Conservation (phyloP, 2,888 invertebrate genomes). For the Ectemnius cavifrons region DNA sequence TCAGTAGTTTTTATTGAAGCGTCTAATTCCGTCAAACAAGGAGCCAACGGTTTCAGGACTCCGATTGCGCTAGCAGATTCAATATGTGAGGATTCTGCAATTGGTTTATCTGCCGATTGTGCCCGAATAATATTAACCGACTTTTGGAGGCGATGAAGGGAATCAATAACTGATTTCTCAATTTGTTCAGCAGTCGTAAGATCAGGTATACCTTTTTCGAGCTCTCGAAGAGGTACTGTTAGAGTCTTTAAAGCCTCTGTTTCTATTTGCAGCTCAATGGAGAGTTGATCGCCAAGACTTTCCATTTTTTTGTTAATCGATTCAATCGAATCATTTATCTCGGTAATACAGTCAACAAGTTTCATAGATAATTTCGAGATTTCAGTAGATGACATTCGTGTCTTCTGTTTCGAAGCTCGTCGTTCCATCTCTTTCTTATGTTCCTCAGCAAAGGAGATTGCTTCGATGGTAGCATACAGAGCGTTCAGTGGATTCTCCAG, state of each 20-base stretch:
- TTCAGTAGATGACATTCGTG: constrained; percentile 26
- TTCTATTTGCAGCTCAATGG: constrained; percentile 47
- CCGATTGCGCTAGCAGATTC: constrained; percentile 14
- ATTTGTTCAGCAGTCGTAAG: constrained; percentile 24
- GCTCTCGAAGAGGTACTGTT: constrained; percentile 40
- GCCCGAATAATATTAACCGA: constrained; percentile 66
- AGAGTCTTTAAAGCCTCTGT: constrained; percentile 48
- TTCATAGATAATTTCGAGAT: constrained; percentile 28
- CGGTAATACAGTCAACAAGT: constrained; percentile 29
- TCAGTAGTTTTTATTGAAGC: constrained; percentile 24
- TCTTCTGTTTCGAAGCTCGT: neutral
- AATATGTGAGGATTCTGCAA: constrained; percentile 46
- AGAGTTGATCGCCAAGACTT: constrained; percentile 35
- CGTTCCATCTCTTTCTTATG: neutral
- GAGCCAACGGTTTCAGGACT: constrained; percentile 30
- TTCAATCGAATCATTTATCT: constrained; percentile 46
- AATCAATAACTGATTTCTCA: constrained; percentile 48
- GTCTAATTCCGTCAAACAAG: constrained; percentile 36
- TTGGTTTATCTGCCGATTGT: constrained; percentile 56
- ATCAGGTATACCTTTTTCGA: constrained; percentile 39
- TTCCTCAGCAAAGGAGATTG: constrained; percentile 15
- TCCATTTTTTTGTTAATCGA: constrained; percentile 47
- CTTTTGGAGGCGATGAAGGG: constrained; percentile 63
- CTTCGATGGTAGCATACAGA: constrained; percentile 47
- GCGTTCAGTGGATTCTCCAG: constrained; percentile 48